Evolutionary conservation across 2,888 invertebrate genomes (phyloP), one percentile per base, ranked within the genome.

Genomic region (Sarcophaga caerulescens): DNA sequence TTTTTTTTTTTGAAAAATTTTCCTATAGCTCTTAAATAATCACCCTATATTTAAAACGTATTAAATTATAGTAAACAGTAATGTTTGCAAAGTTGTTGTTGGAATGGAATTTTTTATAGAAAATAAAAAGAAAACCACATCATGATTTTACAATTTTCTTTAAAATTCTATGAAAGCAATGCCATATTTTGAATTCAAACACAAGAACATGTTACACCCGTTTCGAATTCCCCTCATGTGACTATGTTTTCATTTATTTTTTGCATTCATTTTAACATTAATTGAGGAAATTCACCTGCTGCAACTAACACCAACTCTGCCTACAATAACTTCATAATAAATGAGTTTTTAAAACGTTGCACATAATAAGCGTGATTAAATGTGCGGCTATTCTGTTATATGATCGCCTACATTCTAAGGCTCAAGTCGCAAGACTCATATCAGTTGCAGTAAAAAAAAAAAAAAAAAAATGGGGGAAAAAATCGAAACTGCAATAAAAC

Each of bases 331-430:
- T 77, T 59, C 68, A 77, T 59, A 77, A 77, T 68, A 60, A 76
- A 57, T 66, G 35, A 11, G 35, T 76, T 35, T 57, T n/a, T 52
- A 25, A 21, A 68, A 66, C 35, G 59, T 23, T 21, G 44, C 52
- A 44, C 17, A 23, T 68, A 68, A 68, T 68, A 76, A 77, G 60
- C 77, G 77, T 68, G 77, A 60, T 77, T 68, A 77, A 68, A 21
- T 59, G 66, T 77, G 19, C 45, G 12, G 14, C 47, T 4, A 5
- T 47, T 14, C 14, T 14, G 4, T n/a, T 35, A 35, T 35, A 35
- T 35, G 35, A 17, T 59, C 60, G 77, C 77, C 77, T 60, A 77
- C 77, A 59, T 66, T 66, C 57, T 57, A 76, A 6, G 4, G 4
- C 52, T 52, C 17, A 52, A 52, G 17, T 2, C 52, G 2, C 5